A percentile compares a stretch with the other conserved stretches of the same genome.
These are phyloP conservation scores for Amphiura filiformis DNA, from an alignment of 35 echinoderm and acorn worm species.

Conservation along the genomic window DNA sequence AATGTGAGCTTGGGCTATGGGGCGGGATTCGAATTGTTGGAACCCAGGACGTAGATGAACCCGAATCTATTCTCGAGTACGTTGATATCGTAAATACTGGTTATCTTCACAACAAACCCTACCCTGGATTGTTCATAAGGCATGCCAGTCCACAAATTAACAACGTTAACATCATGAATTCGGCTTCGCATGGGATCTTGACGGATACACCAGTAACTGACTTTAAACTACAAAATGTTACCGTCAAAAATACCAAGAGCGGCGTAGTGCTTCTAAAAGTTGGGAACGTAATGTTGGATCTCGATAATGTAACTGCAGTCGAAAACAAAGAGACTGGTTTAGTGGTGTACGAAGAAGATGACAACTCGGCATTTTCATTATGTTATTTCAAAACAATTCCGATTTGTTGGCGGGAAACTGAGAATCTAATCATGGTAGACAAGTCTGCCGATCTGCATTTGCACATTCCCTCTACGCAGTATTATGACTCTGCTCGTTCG, in stretches of 20 bases:
- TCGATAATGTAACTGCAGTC: background rate
- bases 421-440: background rate
- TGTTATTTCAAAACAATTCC: background rate
- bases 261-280: background rate
- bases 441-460: background rate
- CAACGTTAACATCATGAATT: background rate
- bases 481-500: background rate
- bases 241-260: background rate
- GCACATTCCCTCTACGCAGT: background rate
- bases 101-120: background rate
- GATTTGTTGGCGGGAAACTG: background rate
- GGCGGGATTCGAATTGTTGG: background rate
- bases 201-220: background rate
- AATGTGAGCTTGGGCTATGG: background rate
- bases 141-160: background rate
- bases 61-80: background rate
- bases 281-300: background rate
- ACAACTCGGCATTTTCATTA: background rate
- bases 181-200: background rate
- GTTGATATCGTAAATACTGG: background rate
- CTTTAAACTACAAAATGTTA: background rate
- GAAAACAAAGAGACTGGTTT: background rate
- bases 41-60: background rate
- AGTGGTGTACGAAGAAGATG: background rate
- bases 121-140: background rate